Conservation (phyloP, 2,797 vertebrate genomes). For the Momotus momota region DNA sequence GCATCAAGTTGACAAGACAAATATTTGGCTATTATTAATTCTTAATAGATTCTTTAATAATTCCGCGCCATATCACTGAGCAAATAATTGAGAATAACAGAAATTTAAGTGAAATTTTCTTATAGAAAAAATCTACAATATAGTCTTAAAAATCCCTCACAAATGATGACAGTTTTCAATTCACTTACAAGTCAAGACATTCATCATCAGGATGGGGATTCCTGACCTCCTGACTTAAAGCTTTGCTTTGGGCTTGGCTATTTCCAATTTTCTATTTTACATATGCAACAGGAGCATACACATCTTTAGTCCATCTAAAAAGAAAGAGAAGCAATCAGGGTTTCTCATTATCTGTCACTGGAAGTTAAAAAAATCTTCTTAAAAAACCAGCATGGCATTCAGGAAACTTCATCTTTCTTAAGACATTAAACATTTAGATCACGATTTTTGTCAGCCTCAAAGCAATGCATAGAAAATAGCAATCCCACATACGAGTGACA, state of each 20-base stretch:
- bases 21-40: background rate
- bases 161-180: background rate
- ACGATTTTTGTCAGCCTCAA: background rate
- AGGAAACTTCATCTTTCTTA: background rate
- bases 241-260: background rate
- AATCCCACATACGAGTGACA: background rate
- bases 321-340: slow-evolving; percentile 5
- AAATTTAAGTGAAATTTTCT: background rate
- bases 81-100: background rate
- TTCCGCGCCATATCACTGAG: background rate
- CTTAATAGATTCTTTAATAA: slow-evolving; percentile 22
- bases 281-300: background rate
- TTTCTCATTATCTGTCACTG: background rate
- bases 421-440: background rate
- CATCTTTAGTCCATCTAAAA: slow-evolving; percentile 31
- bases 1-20: background rate
- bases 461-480: background rate
- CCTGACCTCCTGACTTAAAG: slow-evolving; percentile 37
- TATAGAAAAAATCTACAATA: background rate
- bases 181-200: slow-evolving; percentile 45
- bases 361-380: background rate
- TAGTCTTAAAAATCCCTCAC: background rate
- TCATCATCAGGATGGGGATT: background rate
- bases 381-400: background rate
- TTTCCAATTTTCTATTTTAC: slow-evolving; percentile 1